A percentile compares a stretch with the other conserved stretches of the same genome.
Conservation (phyloP, 1,140 invertebrate genomes). For the Platyura marginata region DNA sequence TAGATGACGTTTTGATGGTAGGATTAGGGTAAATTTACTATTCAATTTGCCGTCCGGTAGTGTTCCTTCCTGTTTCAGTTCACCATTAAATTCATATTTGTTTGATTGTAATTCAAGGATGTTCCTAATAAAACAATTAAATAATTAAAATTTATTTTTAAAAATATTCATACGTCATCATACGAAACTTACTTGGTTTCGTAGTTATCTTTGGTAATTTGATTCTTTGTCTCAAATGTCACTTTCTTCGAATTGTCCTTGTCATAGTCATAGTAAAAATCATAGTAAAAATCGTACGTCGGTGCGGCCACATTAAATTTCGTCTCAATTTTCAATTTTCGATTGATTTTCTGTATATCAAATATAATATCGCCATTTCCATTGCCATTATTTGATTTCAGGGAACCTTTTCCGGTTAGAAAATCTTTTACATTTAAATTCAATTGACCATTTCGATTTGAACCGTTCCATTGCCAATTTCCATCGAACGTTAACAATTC, state of each 20-base stretch:
- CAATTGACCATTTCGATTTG: constrained; percentile 21
- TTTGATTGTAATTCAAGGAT: constrained; percentile 25
- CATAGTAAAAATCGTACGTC: constrained; percentile 33
- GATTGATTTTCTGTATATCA: constrained; percentile 28
- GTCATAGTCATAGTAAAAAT: constrained; percentile 42
- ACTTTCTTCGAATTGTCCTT: constrained; percentile 46
- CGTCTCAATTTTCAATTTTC: constrained; percentile 40
- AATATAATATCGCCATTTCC: constrained; percentile 31
- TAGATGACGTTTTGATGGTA: constrained; percentile 9
- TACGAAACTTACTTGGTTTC: constrained; percentile 42
- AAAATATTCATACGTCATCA: not conserved
- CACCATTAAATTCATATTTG: constrained; percentile 30
- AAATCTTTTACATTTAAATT: constrained; percentile 33
- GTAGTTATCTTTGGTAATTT: constrained; percentile 30
- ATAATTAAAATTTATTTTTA: not conserved
- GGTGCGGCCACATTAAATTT: constrained; percentile 33
- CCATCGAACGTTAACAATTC: not conserved
- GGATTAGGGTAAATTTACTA: constrained; percentile 14
- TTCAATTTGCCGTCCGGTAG: constrained; percentile 21
- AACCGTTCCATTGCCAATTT: not conserved
- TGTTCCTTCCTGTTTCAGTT: constrained; percentile 24
- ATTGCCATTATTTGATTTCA: constrained; percentile 33
- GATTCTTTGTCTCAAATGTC: constrained; percentile 32
- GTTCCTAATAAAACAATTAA: constrained; percentile 20
- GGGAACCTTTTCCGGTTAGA: constrained; percentile 31